A percentile compares a stretch with the other conserved stretches of the same genome.
Conservation (phyloP, 2,888 invertebrate species). For the Leptarthrus brevirostris region DNA sequence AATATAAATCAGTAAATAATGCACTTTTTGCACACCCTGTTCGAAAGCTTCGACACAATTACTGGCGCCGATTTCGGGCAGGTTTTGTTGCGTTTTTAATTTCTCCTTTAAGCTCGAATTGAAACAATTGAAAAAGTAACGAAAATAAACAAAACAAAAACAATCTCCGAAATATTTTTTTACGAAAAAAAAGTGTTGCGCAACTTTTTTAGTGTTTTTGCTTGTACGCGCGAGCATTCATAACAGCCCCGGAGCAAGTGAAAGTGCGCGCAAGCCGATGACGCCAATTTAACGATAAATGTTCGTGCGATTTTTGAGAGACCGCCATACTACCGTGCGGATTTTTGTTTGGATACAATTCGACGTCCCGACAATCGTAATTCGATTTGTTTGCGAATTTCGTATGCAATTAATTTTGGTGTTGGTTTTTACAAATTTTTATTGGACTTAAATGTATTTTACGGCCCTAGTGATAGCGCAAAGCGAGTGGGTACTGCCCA, state of each 20-base stretch:
- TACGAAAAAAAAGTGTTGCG: conserved; percentile 15
- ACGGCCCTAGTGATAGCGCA: background rate
- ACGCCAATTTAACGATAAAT: background rate
- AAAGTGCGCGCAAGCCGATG: conserved; percentile 40
- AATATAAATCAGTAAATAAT: background rate
- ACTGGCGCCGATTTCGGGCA: background rate
- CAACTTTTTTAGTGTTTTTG: conserved; percentile 34
- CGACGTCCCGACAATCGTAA: background rate
- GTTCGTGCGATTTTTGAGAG: background rate
- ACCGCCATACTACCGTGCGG: too few species aligned
- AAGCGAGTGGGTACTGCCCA: conserved; percentile 4
- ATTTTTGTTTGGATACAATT: too few species aligned
- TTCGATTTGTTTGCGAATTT: background rate
- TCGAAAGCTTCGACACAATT: conserved; percentile 24
- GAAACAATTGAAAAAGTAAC: conserved; percentile 29
- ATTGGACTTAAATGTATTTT: conserved; percentile 21
- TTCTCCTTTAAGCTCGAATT: conserved; percentile 16
- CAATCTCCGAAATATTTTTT: conserved; percentile 37
- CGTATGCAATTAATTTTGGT: conserved; percentile 37
- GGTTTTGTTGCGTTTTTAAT: conserved; percentile 15
- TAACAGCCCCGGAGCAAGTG: conserved; percentile 31
- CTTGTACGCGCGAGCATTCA: background rate
- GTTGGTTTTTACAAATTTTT: conserved; percentile 9
- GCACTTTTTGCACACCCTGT: background rate
- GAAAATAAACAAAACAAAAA: conserved; percentile 35